Conservation (phyloP, 2,888 invertebrate genomes). For the Anthophora plumipes region DNA sequence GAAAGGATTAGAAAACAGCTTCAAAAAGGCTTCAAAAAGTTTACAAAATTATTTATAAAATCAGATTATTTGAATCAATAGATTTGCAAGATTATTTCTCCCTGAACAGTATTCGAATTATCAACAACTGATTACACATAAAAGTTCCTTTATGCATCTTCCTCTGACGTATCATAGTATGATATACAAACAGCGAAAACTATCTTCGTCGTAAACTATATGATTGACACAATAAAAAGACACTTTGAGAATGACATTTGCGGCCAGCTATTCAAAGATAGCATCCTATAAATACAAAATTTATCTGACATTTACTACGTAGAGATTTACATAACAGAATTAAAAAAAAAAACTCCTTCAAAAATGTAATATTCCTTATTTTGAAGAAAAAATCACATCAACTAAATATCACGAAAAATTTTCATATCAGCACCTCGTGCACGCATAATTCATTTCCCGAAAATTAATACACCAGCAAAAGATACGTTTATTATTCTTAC, state of each 20-base stretch:
- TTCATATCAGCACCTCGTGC: no score
- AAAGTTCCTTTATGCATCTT: neutral
- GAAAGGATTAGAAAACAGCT: neutral
- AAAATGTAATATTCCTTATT: neutral
- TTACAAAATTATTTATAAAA: no score
- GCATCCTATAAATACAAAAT: neutral
- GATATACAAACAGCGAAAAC: neutral
- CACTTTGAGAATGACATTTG: neutral
- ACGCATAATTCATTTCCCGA: no score
- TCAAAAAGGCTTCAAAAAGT: neutral
- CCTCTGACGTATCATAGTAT: no score
- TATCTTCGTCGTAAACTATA: neutral
- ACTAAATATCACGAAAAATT: no score
- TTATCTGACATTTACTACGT: neutral
- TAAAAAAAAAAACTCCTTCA: neutral
- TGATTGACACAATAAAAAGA: neutral
- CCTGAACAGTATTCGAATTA: no score
- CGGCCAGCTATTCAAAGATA: neutral
- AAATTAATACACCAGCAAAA: no score
- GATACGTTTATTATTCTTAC: no score
- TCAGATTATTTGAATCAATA: no score
- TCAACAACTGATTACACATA: neutral
- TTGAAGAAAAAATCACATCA: no score
- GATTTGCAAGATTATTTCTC: no score
- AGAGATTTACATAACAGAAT: neutral